Evolutionary conservation across 2,113 vertebrate genomes (phyloP).

Genomic region (Ophthalmolycus amberensis): DNA sequence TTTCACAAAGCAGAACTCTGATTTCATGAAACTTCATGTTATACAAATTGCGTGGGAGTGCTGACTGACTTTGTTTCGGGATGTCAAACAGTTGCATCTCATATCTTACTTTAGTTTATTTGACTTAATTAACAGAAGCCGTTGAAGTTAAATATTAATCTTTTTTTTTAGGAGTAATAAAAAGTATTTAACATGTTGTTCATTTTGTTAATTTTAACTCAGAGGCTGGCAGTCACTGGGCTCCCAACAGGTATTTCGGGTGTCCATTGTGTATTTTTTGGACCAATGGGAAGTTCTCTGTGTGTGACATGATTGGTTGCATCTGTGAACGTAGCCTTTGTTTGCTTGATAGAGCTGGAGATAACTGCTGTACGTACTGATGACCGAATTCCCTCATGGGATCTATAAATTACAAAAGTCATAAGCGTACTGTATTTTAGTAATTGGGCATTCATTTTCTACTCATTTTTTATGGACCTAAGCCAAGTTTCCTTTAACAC

Average conservation of each 20-base stretch:
- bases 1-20: too few species aligned
- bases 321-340: not conserved
- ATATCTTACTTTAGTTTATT: not conserved
- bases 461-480: not conserved
- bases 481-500: conserved; percentile 32
- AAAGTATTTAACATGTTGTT: too few species aligned
- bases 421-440: conserved; percentile 5
- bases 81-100: not conserved
- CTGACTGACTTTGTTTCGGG: not conserved
- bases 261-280: not conserved
- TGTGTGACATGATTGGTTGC: too few species aligned
- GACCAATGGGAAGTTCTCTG: not conserved
- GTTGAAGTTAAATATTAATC: too few species aligned
- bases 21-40: not conserved
- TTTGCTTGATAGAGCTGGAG: not conserved
- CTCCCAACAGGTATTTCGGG: not conserved
- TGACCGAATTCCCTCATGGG: conserved; percentile 22
- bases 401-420: conserved; percentile 41
- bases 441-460: conserved; percentile 15
- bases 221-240: not conserved
- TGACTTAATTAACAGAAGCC: too few species aligned
- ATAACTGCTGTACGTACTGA: conserved; percentile 23
- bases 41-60: not conserved
- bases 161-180: too few species aligned
- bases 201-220: too few species aligned